Conservation (phyloP, 1,140 invertebrate species). For the Drosophila arizonae region DNA sequence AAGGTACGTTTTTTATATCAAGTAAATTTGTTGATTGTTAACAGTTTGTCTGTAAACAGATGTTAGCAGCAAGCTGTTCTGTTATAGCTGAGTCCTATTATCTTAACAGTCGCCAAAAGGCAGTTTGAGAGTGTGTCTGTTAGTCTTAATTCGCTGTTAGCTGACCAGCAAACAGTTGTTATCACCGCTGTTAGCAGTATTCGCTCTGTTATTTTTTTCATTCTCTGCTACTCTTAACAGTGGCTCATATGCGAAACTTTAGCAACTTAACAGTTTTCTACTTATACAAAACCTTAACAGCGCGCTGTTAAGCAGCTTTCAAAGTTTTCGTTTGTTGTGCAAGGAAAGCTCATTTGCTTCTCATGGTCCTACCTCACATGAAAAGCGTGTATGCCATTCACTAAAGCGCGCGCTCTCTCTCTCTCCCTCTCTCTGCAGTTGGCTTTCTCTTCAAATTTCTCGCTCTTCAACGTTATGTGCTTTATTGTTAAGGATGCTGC, state of each 20-base stretch:
- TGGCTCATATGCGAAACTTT: neutral
- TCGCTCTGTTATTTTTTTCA: too few species aligned
- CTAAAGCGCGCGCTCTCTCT: slow-evolving; percentile 5
- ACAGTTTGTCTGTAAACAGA: neutral
- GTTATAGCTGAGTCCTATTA: too few species aligned
- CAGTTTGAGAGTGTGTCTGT: neutral
- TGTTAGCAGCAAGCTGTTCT: too few species aligned
- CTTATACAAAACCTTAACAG: neutral
- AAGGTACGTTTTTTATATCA: slow-evolving; percentile 87
- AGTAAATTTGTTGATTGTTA: neutral
- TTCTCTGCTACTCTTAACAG: neutral
- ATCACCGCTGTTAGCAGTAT: neutral
- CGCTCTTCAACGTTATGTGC: slow-evolving; percentile 12
- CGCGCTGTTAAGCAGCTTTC: neutral
- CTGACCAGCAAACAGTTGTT: neutral
- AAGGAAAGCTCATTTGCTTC: slow-evolving; percentile 37
- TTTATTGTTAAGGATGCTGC: slow-evolving; percentile 44
- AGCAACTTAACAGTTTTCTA: neutral
- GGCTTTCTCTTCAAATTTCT: neutral
- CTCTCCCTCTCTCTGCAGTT: neutral
- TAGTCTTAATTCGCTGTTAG: neutral
- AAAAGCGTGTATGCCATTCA: slow-evolving; percentile 46
- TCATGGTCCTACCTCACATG: slow-evolving; percentile 66
- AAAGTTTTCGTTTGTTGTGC: slow-evolving; percentile 10
- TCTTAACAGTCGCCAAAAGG: neutral